Conservation (phyloP, 37 sponge, comb jelly and placozoan genomes). For the Cladorhizidae sp. region DNA sequence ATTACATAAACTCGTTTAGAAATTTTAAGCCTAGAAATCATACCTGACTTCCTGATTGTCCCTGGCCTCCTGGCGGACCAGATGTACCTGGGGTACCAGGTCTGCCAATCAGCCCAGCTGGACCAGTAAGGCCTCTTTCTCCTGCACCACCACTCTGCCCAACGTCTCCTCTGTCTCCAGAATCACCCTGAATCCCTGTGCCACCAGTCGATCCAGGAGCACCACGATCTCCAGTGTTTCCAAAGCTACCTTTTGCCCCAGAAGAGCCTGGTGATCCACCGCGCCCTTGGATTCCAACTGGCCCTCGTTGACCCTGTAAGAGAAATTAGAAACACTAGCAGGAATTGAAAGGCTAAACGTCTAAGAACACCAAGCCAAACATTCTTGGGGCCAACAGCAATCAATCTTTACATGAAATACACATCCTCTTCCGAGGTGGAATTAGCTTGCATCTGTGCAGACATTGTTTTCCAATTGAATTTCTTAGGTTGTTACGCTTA, state of each 20-base stretch:
- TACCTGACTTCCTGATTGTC: conserved; percentile 50
- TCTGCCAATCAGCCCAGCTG: conserved; percentile 32
- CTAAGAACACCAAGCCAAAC: too few relatives aligned
- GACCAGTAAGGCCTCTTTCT: conserved; percentile 16
- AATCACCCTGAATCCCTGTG: not conserved
- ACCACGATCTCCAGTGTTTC: not conserved
- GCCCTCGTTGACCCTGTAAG: conserved; percentile 16
- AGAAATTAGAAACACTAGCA: not conserved
- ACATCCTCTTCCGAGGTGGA: too few relatives aligned
- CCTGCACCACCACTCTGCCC: conserved; percentile 21
- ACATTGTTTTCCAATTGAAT: too few relatives aligned
- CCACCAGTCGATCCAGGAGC: conserved; percentile 5
- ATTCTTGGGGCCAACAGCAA: too few relatives aligned
- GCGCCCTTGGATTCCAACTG: not conserved
- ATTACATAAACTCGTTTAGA: too few relatives aligned
- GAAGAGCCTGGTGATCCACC: not conserved
- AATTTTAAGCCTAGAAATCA: too few relatives aligned
- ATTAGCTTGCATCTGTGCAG: too few relatives aligned
- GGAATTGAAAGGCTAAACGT: too few relatives aligned
- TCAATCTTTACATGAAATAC: too few relatives aligned
- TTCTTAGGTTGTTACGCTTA: too few relatives aligned
- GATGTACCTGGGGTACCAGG: conserved; percentile 15
- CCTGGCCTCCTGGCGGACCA: conserved; percentile 25
- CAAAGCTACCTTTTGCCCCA: conserved; percentile 1
- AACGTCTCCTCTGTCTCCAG: conserved; percentile 1